Evolutionary conservation across 35 echinoderm and acorn worm species (phyloP).

Genomic region (Apostichopus parvimensis): DNA sequence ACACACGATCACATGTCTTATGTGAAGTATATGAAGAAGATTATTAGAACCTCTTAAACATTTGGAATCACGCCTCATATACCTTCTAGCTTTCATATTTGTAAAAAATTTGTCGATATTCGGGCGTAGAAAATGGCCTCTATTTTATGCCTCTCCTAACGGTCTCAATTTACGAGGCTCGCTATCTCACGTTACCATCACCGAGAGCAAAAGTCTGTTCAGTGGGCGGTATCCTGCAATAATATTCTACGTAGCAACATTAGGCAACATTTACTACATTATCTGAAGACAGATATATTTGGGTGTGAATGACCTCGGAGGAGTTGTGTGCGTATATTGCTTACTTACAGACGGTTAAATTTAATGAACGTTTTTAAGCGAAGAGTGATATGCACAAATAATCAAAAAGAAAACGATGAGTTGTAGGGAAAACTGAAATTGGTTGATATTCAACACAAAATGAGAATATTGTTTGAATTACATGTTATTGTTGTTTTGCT

Average conservation of each 20-base stretch:
- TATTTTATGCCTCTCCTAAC: not conserved
- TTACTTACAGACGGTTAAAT: too few species aligned
- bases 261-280: constrained; percentile 10
- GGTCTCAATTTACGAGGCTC: not conserved
- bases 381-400: too few species aligned
- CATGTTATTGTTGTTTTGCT: too few species aligned
- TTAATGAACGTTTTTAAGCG: too few species aligned
- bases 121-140: not conserved
- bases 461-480: not conserved
- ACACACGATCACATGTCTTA: too few species aligned
- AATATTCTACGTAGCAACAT: constrained; percentile 1
- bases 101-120: too few species aligned
- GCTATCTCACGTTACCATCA: not conserved
- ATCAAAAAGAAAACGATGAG: too few species aligned
- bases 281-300: not conserved
- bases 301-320: constrained; percentile 10
- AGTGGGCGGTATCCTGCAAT: not conserved
- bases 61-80: too few species aligned
- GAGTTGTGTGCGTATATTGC: not conserved
- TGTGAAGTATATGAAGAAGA: too few species aligned
- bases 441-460: not conserved
- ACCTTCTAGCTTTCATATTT: too few species aligned
- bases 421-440: not conserved
- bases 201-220: not conserved
- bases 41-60: too few species aligned